Evolutionary conservation across 2,797 vertebrate species (phyloP).

Genomic region (Premnoplex brunnescens): DNA sequence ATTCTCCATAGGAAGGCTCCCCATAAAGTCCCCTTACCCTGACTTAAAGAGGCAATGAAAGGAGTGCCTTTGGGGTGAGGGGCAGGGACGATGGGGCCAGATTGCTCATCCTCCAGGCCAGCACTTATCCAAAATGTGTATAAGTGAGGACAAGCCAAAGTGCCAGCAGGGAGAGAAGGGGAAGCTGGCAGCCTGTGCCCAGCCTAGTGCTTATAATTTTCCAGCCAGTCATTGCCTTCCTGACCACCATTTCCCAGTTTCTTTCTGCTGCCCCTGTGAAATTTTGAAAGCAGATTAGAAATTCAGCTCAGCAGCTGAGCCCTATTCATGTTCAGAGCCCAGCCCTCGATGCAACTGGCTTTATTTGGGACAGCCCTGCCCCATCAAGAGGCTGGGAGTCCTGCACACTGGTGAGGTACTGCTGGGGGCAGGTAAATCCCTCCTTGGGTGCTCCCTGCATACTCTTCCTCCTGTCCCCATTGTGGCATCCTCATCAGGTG

Average conservation of each 20-base stretch:
- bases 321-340: background rate
- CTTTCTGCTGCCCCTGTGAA: background rate
- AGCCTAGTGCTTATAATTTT: background rate
- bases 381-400: background rate
- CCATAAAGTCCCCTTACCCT: background rate
- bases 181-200: background rate
- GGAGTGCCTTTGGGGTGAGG: background rate
- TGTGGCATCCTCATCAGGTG: background rate
- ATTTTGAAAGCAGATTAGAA: background rate
- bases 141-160: background rate
- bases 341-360: background rate
- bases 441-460: rapidly evolving
- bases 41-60: background rate
- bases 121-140: rapidly evolving
- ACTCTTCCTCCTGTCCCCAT: background rate
- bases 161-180: background rate
- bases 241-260: rapidly evolving
- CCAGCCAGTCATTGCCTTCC: background rate
- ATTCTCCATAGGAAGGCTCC: background rate
- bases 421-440: rapidly evolving
- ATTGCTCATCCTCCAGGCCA: background rate
- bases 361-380: background rate
- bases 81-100: background rate
- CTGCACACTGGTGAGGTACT: background rate
- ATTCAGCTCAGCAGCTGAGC: background rate